Evolutionary conservation across 2,888 invertebrate genomes (phyloP), one percentile per base, ranked within the genome.

Genomic region (Melanchra persicariae): DNA sequence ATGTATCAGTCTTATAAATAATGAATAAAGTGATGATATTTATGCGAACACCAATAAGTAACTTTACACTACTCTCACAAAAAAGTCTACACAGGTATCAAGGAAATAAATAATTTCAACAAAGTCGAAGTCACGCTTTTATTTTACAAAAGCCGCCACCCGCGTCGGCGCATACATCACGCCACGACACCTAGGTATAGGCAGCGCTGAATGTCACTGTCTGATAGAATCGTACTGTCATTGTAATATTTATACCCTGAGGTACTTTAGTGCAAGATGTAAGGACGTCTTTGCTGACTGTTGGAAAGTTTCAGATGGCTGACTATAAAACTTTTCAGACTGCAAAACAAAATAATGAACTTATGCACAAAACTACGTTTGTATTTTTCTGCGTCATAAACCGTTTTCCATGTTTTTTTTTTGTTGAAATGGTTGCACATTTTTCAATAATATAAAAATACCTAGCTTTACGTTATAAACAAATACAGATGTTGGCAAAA

Each of bases 101-200:
- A 76, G 71, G 68, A 79, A 85, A 86, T 85, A 85, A 86, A 86
- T 79, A 85, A 85, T 85, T 81, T 82, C 83, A 85, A 81, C 85
- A 85, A 82, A 63, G 74, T 72, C 57, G 55, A 73, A 77, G 79
- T 77, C 58, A 81, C 83, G 60, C 77, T 85, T 86, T 86, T 85
- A 79, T 86, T 85, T 81, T 84, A 74, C 67, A 70, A 75, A 82
- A 79, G 72, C 78, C 68, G 77, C 85, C 85, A 86, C 85, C 85
- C 85, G 85, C 85, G 81, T 70, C 55, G 85, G 61, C 47, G 51
- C 85, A 86, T 85, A 83, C 77, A 79, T 85, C 86, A 83, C 74
- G 65, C 74, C 66, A 60, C 74, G 67, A 71, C 52, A 19, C 45
- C 71, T 81, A 70, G 72, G 68, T 77, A 74, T 47, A 74, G 54